Evolutionary conservation across 2,888 invertebrate genomes (phyloP), one percentile per base, ranked within the genome.

Genomic region (Synergus gifuensis): DNA sequence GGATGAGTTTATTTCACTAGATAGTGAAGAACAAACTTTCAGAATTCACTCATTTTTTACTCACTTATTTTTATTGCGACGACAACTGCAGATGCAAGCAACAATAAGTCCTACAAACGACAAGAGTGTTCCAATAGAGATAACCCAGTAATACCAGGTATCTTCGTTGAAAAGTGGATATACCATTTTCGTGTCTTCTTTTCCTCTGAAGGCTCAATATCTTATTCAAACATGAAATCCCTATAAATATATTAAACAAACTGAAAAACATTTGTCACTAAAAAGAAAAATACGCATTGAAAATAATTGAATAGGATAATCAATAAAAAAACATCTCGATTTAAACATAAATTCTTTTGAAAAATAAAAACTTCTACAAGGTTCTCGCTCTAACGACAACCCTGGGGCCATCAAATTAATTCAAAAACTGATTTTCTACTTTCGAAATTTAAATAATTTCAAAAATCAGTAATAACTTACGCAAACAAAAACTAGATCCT

Each of bases 11-110:
- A 54, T 9, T n/a, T 54, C 0, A 54, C 54, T 54, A 9, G 54
- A 18, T 54, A n/a, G 16, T 54, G n/a, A 3, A 54, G n/a, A 69
- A n/a, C 44, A 16, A 0, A n/a, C 46, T 69, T 28, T 49, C 7
- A 76, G 40, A 28, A 67, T 67, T 14, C 40, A 67, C 40, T 42
- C 40, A 4, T 76, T 46, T 77, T 18, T 60, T 66, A 93, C 94
- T 95, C 93, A 96, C 96, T 96, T 96, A 90, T 95, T 96, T 89
- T 95, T 94, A 87, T 95, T 95, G 88, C 95, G 95, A 88, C 95
- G 95, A 92, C 96, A 96, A 90, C 95, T 95, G 91, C 96, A 96
- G 85, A 96, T 94, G 92, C 96, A 96, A 86, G 94, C 94, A 82
- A 95, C 94, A 84, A 96, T 93, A 88, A 94, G 93, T 80, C 93